Percentiles rank a stretch among this genome's conserved stretches.
phyloP scores from a whole-genome alignment of 2,888 invertebrate species.

The Imbricaverruca yamaguchii region DNA sequence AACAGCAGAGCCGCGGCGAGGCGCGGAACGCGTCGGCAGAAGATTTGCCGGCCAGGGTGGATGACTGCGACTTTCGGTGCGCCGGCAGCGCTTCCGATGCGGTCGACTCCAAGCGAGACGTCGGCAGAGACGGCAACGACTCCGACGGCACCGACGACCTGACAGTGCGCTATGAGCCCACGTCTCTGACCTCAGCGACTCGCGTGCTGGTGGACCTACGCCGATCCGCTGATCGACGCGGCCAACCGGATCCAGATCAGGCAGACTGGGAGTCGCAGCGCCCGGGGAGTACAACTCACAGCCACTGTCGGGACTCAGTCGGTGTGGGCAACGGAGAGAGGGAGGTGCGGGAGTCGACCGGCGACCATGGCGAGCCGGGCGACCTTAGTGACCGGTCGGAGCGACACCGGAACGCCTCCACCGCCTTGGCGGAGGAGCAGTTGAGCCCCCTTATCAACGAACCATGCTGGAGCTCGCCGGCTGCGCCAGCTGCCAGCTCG shows the following conservation, averaged over 20 bases:
- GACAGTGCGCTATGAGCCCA: not conserved
- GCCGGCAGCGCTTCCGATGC: slow-evolving; percentile 25
- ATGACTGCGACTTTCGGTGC: slow-evolving; percentile 38
- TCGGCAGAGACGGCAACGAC: slow-evolving; percentile 27
- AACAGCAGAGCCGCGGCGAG: slow-evolving; percentile 26
- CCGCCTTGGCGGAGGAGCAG: not conserved
- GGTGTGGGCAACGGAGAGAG: not conserved
- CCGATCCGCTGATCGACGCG: not conserved
- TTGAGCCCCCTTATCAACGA: not conserved
- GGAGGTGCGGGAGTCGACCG: not conserved
- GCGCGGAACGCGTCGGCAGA: slow-evolving; percentile 39
- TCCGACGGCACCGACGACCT: slow-evolving; percentile 28
- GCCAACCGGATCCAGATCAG: not conserved
- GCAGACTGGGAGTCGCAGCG: no score
- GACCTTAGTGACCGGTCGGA: not conserved
- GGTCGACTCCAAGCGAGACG: not conserved
- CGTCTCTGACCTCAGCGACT: not conserved
- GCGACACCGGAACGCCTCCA: not conserved
- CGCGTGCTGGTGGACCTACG: not conserved
- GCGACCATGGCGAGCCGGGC: not conserved
- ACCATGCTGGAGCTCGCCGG: not conserved
- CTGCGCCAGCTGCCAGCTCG: not conserved
- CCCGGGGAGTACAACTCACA: not conserved
- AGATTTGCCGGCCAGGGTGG: slow-evolving; percentile 45
- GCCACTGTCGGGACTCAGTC: not conserved